Percentiles rank a stretch among this genome's conserved stretches.
Evolutionary conservation across 2,888 invertebrate genomes (phyloP).

Genomic region (Myathropa florea): DNA sequence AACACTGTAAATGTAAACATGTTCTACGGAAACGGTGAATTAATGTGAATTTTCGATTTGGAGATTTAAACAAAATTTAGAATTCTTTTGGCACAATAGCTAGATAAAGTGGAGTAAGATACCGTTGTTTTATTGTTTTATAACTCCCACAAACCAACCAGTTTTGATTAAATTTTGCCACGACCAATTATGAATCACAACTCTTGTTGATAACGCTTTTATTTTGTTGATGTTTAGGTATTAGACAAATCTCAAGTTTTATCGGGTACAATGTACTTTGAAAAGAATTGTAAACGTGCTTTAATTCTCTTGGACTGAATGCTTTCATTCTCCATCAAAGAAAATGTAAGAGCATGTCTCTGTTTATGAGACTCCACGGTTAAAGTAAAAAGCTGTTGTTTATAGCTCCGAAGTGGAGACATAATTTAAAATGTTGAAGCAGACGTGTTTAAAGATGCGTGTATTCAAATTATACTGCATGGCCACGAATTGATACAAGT

Average conservation of each 20-base stretch:
- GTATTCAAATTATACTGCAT: no score
- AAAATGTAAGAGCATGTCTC: no score
- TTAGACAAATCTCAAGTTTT: not conserved
- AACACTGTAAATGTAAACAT: not conserved
- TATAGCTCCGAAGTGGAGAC: no score
- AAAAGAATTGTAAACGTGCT: no score
- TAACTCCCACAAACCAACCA: not conserved
- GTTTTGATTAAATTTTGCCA: not conserved
- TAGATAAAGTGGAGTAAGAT: not conserved
- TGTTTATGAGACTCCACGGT: no score
- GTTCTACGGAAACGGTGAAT: not conserved
- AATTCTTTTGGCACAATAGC: not conserved
- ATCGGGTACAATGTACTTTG: not conserved
- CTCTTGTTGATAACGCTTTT: not conserved
- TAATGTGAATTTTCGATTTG: not conserved
- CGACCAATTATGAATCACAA: not conserved
- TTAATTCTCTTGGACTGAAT: no score
- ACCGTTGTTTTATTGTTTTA: not conserved
- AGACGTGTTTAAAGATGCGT: no score
- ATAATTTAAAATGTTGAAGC: no score
- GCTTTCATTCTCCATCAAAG: no score
- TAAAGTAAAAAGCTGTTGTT: no score
- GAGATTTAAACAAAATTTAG: not conserved
- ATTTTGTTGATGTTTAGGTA: not conserved
- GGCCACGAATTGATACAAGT: no score